A percentile compares a stretch with the other conserved stretches of the same genome.
Evolutionary conservation across 2,113 vertebrate genomes (phyloP).

Genomic region (Columbina picui): DNA sequence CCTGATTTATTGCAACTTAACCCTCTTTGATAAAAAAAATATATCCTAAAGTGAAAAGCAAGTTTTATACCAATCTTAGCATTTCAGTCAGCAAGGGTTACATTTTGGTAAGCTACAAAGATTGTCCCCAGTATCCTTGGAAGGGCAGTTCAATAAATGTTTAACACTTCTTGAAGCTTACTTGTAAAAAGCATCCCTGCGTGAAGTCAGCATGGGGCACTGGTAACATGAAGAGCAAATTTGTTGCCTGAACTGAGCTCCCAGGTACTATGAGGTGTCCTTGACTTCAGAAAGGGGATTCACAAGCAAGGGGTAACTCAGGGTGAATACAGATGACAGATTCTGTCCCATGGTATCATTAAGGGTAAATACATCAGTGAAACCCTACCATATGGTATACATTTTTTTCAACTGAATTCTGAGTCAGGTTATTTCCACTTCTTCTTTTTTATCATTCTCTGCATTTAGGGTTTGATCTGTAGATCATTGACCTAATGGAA

Average conservation of each 20-base stretch:
- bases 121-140: background rate
- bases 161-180: background rate
- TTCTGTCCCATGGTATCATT: background rate
- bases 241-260: background rate
- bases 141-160: background rate
- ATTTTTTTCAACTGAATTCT: background rate
- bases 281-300: background rate
- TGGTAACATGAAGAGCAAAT: background rate
- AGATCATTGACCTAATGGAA: background rate
- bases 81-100: background rate
- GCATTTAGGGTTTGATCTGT: background rate
- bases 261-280: background rate
- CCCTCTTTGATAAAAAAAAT: background rate
- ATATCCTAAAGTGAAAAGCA: background rate
- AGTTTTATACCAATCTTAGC: background rate
- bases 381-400: background rate
- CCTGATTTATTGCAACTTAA: background rate
- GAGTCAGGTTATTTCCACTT: background rate
- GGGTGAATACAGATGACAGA: background rate
- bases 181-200: background rate
- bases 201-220: background rate
- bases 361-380: background rate
- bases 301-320: background rate
- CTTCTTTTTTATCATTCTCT: background rate
- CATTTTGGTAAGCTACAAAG: background rate